Base-by-base conservation (phyloP, 2,113 vertebrate genomes). In the Phodopus roborovskii region DNA sequence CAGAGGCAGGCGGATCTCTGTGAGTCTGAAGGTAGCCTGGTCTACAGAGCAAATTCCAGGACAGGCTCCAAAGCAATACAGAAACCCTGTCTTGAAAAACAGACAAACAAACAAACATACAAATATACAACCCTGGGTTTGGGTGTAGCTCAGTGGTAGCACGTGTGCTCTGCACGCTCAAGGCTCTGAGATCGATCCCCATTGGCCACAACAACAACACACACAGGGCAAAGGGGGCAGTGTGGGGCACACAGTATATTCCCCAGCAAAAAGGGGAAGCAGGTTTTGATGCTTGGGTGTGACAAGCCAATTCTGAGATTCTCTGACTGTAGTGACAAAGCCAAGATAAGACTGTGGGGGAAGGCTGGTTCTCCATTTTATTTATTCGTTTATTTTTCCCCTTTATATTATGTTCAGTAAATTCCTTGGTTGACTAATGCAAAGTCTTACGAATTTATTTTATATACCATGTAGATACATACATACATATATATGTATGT, bases 301-400 rank as follows among this genome's bases (percentile, higher is more conserved):
- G 79, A 68, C 62, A 90, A 24, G 74, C 70, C 78, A 90, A 24
- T 33, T 74, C 79, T 45, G 24, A 90, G 30, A 77, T 58, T 86
- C 94, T 90, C 7, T 70, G 79, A 90, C 84, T 83, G 36, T 26
- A 53, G 78, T 84, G 48, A 60, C n/a, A 90, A 71, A 92, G 74
- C 3, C 39, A 62, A 90, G n/a, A 71, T 19, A 86, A 45, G 56
- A 70, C 68, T 71, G 3, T 11, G 7, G 30, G 20, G 36, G 22
- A 13, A 12, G 8, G n/a, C 15, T 53, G 75, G 22, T 50, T 71
- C 13, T 26, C 2, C 66, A 42, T n/a, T 87, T n/a, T 53, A 45
- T 48, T 66, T 75, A 58, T 79, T 78, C 48, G 16, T 68, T n/a
- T 70, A 15, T 60, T 30, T 15, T 42, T 56, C 58, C 83, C 39